Evolutionary conservation across 2,113 vertebrate genomes (phyloP).

Genomic region (Dolichallabes microphthalmus): DNA sequence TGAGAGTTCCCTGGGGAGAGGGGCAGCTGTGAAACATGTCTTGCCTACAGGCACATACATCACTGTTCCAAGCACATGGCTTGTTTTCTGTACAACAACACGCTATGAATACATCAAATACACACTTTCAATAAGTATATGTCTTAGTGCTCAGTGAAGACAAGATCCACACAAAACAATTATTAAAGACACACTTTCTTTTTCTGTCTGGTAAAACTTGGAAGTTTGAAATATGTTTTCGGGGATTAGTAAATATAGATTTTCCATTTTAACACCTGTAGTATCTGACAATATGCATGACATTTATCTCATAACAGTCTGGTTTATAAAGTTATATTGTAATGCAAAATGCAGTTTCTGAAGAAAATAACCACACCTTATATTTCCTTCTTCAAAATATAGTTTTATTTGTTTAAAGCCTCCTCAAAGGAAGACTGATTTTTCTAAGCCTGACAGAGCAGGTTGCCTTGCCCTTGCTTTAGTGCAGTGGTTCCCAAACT

Average conservation of each 20-base stretch:
- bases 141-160: not conserved
- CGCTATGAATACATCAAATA: conserved; percentile 24
- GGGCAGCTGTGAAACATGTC: conserved; percentile 59
- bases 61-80: conserved; percentile 18
- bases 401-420: not conserved
- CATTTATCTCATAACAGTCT: not conserved
- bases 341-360: not conserved
- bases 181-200: not conserved
- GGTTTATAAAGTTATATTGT: not conserved
- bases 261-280: not conserved
- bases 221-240: not conserved
- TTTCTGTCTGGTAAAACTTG: not conserved
- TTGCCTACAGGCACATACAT: conserved; percentile 45
- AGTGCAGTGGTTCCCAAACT: too few species aligned
- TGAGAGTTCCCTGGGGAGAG: conserved; percentile 55
- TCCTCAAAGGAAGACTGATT: not conserved
- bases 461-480: not conserved
- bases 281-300: not conserved
- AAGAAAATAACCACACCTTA: not conserved
- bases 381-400: not conserved
- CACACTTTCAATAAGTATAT: not conserved
- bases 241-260: not conserved
- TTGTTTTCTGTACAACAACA: conserved; percentile 30
- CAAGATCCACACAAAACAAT: not conserved
- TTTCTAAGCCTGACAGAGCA: not conserved